Evolutionary conservation across 2,113 vertebrate genomes (phyloP).

Genomic region (Cichladusa arquata): DNA sequence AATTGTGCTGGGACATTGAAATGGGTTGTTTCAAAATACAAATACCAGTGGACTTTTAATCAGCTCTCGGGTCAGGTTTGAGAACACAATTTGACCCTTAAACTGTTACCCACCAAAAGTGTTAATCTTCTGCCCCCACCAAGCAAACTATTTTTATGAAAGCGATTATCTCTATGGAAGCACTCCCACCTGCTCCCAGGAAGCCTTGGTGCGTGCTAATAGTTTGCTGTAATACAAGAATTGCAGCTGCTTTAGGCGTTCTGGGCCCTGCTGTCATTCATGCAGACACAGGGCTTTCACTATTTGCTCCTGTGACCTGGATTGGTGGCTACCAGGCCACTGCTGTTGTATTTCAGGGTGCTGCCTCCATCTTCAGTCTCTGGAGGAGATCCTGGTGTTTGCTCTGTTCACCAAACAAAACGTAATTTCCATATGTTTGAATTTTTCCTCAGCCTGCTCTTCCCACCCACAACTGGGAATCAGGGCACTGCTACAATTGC

Average conservation of each 20-base stretch:
- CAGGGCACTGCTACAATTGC: not conserved
- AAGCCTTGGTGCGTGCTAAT: not conserved
- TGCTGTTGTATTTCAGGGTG: rapidly evolving
- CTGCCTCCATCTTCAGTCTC: not conserved
- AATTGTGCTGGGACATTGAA: not conserved
- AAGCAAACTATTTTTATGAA: conserved; percentile 29
- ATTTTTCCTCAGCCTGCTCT: not conserved
- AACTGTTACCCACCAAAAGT: not conserved
- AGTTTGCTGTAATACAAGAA: conserved; percentile 20
- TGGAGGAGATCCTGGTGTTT: not conserved
- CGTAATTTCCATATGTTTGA: not conserved
- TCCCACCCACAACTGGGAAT: not conserved
- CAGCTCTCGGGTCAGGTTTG: not conserved
- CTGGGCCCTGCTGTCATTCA: not conserved
- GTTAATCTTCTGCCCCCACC: not conserved
- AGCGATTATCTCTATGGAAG: not conserved
- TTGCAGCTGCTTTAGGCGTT: not conserved
- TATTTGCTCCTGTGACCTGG: not conserved
- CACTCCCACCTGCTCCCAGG: conserved; percentile 31
- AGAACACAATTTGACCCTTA: not conserved
- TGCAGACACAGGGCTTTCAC: not conserved
- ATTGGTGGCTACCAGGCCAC: not conserved
- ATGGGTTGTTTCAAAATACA: not conserved
- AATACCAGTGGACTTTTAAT: not conserved
- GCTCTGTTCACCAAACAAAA: not conserved